Evolutionary conservation across 1,140 invertebrate genomes (phyloP).

Genomic region (Oscheius sp.): DNA sequence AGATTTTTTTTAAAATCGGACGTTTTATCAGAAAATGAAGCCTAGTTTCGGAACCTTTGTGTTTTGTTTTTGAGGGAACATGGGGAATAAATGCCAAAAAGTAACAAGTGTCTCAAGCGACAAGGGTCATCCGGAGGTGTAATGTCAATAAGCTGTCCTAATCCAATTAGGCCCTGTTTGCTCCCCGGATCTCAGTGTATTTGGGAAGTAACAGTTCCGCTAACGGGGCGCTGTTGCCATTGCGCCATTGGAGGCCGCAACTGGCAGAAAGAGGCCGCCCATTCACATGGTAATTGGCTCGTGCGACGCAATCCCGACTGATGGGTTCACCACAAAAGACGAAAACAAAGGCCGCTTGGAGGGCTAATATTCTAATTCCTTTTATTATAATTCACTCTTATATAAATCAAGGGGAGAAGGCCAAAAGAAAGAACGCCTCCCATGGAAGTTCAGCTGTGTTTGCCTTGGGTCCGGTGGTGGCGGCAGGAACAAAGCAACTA

Average conservation of each 20-base stretch:
- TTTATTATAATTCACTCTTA: not conserved
- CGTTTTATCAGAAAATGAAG: too few species aligned
- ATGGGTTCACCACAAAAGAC: too few species aligned
- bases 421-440: not conserved
- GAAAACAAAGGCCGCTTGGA: not conserved
- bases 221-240: not conserved
- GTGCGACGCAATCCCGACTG: not conserved
- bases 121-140: too few species aligned
- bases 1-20: too few species aligned
- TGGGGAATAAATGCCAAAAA: too few species aligned
- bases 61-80: too few species aligned
- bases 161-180: too few species aligned
- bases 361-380: not conserved
- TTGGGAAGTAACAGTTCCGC: too few species aligned
- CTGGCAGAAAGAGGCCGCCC: not conserved
- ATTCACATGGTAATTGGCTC: conserved; percentile 2
- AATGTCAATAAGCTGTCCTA: too few species aligned
- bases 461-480: not conserved
- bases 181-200: too few species aligned
- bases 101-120: too few species aligned
- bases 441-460: conserved; percentile 7
- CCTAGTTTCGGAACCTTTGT: too few species aligned
- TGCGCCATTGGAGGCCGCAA: not conserved
- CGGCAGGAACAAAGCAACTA: not conserved
- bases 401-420: not conserved